Evolutionary conservation across 2,113 vertebrate genomes (phyloP).

Genomic region (Atlantisia rogersi): DNA sequence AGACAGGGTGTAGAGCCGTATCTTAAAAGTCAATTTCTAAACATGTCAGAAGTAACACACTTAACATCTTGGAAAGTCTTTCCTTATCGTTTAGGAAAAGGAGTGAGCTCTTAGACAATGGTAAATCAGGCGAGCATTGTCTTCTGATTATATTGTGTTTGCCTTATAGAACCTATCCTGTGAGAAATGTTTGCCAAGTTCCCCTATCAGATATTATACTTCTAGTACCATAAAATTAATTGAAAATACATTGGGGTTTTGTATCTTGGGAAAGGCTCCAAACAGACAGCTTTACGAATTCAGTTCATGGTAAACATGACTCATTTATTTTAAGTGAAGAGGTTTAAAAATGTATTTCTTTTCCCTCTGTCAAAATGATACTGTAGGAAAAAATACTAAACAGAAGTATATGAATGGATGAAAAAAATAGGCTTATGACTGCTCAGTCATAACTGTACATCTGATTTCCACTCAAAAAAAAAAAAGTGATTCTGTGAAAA

Average conservation of each 20-base stretch:
- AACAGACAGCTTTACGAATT: background rate
- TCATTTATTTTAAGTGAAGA: background rate
- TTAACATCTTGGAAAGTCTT: background rate
- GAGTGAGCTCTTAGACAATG: background rate
- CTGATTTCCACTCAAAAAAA: background rate
- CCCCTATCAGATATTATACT: accelerated
- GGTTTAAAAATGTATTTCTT: background rate
- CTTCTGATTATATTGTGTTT: background rate
- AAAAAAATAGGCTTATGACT: background rate
- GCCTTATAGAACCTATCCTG: background rate
- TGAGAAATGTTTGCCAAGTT: background rate
- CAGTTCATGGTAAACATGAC: background rate
- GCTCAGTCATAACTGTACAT: background rate
- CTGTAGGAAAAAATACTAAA: background rate
- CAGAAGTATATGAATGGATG: background rate
- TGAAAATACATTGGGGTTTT: background rate
- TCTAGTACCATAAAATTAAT: background rate
- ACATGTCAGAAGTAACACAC: background rate
- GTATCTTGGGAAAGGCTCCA: background rate
- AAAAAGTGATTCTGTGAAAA: background rate
- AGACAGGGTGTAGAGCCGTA: background rate
- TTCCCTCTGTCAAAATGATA: background rate
- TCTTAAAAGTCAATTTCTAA: background rate
- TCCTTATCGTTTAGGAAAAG: background rate
- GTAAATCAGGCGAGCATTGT: background rate